Conservation (phyloP, 2,113 vertebrate species). For the Murina feae region DNA sequence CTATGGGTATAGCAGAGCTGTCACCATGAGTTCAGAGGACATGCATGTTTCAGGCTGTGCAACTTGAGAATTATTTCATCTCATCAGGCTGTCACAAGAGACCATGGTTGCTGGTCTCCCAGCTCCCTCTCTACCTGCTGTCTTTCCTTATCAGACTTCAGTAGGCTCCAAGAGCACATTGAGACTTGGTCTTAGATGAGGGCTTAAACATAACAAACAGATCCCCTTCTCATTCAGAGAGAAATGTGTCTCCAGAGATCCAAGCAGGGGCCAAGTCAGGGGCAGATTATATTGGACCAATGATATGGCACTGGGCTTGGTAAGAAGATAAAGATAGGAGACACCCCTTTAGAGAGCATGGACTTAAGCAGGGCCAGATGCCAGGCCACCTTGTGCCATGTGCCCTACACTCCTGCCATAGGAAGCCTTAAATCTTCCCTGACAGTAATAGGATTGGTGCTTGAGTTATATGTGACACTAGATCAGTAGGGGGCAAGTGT, state of each 20-base stretch:
- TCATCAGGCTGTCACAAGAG: not conserved
- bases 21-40: not conserved
- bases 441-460: not conserved
- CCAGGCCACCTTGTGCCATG: not conserved
- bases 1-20: not conserved
- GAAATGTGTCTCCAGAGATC: not conserved
- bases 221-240: not conserved
- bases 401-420: not conserved
- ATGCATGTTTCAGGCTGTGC: not conserved
- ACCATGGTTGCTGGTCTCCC: not conserved
- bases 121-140: fast-evolving
- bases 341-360: not conserved
- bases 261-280: not conserved
- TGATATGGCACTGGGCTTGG: not conserved
- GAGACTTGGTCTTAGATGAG: not conserved
- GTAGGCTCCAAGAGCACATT: fast-evolving
- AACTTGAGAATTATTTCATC: not conserved
- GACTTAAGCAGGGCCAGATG: not conserved
- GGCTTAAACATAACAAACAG: not conserved
- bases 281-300: not conserved
- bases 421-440: not conserved
- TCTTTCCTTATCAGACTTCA: not conserved
- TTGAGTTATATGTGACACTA: not conserved
- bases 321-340: not conserved
- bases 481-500: not conserved